Base-by-base conservation (phyloP, 2,113 vertebrate species). In the Cariama cristata region DNA sequence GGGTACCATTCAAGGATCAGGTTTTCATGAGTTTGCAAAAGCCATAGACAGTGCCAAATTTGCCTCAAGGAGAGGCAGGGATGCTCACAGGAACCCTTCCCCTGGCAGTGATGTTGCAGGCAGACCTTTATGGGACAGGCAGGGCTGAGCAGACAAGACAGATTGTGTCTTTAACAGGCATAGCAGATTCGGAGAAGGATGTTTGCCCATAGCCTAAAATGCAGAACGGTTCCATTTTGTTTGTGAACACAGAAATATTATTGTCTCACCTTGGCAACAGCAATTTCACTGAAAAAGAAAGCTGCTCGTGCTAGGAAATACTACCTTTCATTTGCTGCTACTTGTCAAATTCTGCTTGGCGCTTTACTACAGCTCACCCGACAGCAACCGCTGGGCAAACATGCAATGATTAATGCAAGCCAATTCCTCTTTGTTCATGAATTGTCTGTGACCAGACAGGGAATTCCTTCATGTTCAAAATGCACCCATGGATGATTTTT, bases 171-270 rank as follows among this genome's bases (percentile, higher is more conserved):
- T 79, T 64, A 81, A 68, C 56, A 94, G 44, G 76, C 14, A 8
- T 2, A 82, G 40, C 69, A 58, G 56, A 33, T 35, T 85, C 1
- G 6, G 56, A 91, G 69, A 64, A 73, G 53, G 53, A 85, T 94
- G 74, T 82, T 33, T 79, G 53, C 49, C 85, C 58, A 2, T 58
- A 38, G 93, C 97, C 92, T 69, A 58, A 76, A 87, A 84, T 83
- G 55, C 58, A 85, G 71, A 96, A 94, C 1, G 5, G 71, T 88
- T 96, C 95, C n/a, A 91, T 95, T 94, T 93, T 92, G 62, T 92
- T 89, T 91, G 86, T 75, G 92, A 95, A 94, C 90, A 94, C 66
- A 88, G 73, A 90, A 94, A 93, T 80, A 88, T 62, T 92, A 92
- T 71, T 75, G 80, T 92, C 87, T 96, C 86, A 81, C 93, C 89